phyloP scores from a whole-genome alignment of 2,797 vertebrate genomes.

The Podargus strigoides region DNA sequence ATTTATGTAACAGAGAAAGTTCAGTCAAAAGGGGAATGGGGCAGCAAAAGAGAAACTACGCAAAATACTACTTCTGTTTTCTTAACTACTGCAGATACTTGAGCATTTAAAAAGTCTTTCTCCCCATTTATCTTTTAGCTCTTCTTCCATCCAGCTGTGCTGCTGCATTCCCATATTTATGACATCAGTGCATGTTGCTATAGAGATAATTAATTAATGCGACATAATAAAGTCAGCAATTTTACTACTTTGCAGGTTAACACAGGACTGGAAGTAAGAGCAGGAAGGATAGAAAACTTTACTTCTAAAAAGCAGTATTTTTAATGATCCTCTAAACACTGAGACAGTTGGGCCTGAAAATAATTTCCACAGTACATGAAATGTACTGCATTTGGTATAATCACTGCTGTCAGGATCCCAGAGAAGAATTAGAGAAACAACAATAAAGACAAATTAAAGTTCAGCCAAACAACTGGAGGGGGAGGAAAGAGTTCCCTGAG shows the following conservation, averaged over 20 bases:
- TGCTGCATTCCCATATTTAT: conserved; percentile 4
- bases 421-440: background rate
- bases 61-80: background rate
- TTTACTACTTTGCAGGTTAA: conserved; percentile 21
- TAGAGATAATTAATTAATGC: conserved; percentile 61
- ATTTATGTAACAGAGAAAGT: background rate
- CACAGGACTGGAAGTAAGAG: background rate
- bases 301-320: background rate
- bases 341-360: background rate
- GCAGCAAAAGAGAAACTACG: background rate
- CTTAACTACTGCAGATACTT: background rate
- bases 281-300: background rate
- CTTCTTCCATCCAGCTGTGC: background rate
- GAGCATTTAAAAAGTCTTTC: background rate
- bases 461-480: background rate
- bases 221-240: conserved; percentile 40
- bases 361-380: background rate
- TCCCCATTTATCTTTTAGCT: background rate
- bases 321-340: background rate
- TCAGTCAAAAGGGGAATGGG: background rate
- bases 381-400: background rate
- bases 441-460: background rate
- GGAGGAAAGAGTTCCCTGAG: background rate
- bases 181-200: conserved; percentile 23
- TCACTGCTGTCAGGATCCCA: background rate